Evolutionary conservation across 2,113 vertebrate genomes (phyloP), one percentile per base, ranked within the genome.

Genomic region (Illadopsis cleaveri): DNA sequence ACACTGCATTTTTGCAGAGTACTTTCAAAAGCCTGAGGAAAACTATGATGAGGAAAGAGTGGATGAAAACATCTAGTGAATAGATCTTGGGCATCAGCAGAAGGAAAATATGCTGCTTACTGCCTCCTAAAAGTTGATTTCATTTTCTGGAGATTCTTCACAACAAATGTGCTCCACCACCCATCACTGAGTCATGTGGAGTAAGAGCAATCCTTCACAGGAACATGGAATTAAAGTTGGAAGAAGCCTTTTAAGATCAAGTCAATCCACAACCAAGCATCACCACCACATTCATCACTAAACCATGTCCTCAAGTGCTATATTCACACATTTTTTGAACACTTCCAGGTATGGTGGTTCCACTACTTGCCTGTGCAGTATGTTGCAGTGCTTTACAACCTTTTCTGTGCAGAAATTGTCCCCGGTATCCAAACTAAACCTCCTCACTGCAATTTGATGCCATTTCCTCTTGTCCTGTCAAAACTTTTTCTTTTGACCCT

Each of bases 381-480:
- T 54, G n/a, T 47, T 69, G 40, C 70, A 76, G 40, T 16, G 12
- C n/a, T 54, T 61, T 42, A 69, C 40, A 76, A 40, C 27, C 21
- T 31, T 4, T 61, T 19, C 25, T 47, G 21, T 35, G 40, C 33
- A 69, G 62, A 62, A 69, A 77, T 24, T 20, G 12, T 42, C 22
- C 31, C 18, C 10, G 11, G 3, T 16, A 69, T 24, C 30, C n/a
- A 38, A 82, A 61, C 35, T 35, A 54, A 33, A 69, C 12, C 25
- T 40, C 30, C 24, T 11, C 0, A 0, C 8, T 19, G 12, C 22
- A 37, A 62, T 19, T 20, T 56, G 31, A 37, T 3, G 5, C 25
- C 12, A 33, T 48, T 48, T 77, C 42, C 40, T 62, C 71, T 56
- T 31, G 15, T 33, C n/a, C 62, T 54, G 2, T 54, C 30, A 42